phyloP scores from a whole-genome alignment of 2,888 invertebrate species.

The Timema podura region DNA sequence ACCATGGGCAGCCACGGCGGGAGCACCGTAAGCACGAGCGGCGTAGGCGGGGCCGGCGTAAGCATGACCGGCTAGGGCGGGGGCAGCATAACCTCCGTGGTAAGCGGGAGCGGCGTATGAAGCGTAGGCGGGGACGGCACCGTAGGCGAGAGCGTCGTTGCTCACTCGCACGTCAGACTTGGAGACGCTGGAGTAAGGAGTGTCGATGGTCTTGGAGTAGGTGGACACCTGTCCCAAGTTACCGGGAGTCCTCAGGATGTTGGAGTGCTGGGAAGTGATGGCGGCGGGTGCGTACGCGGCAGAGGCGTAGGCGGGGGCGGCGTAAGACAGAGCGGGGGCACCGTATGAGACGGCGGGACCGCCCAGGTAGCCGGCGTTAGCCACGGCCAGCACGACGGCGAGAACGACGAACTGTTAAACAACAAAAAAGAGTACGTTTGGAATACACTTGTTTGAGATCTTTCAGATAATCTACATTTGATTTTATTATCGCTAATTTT shows the following conservation, averaged over 20 bases:
- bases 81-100: conserved; percentile 28
- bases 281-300: conserved; percentile 35
- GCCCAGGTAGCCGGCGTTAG: conserved; percentile 32
- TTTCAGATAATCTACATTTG: too few relatives aligned
- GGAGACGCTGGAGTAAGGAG: conserved; percentile 35
- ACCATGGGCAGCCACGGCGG: too few relatives aligned
- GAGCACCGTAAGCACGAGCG: too few relatives aligned
- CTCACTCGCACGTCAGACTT: conserved; percentile 34
- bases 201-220: conserved; percentile 35
- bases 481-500: too few relatives aligned
- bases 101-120: conserved; percentile 10
- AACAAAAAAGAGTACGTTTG: background rate
- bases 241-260: conserved; percentile 34
- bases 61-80: conserved; percentile 16
- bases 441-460: too few relatives aligned
- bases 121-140: conserved; percentile 9
- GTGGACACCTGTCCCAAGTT: conserved; percentile 34
- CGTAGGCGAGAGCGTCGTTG: conserved; percentile 35
- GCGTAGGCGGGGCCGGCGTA: too few relatives aligned
- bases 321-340: conserved; percentile 48
- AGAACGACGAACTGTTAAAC: conserved; percentile 34
- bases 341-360: conserved; percentile 39
- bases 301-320: conserved; percentile 26
- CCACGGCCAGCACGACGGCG: conserved; percentile 32
- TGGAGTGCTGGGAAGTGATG: conserved; percentile 32